phyloP scores from a whole-genome alignment of 1,140 invertebrate species.

The Papilio machaon region DNA sequence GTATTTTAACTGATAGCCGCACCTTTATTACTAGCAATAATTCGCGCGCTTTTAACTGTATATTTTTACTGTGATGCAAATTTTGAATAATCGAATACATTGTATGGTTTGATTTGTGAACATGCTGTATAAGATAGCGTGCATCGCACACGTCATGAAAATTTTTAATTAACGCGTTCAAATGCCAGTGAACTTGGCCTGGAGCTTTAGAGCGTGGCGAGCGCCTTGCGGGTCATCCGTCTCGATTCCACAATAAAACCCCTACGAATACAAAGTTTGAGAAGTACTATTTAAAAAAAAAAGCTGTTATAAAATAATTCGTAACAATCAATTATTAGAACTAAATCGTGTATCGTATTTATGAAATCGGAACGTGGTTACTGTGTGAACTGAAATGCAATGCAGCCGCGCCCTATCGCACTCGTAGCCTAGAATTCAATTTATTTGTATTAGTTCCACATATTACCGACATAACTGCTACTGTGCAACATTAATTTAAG shows the following conservation, averaged over 20 bases:
- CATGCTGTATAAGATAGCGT: slow-evolving; percentile 75
- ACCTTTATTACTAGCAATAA: slow-evolving; percentile 31
- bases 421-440: slow-evolving; percentile 36
- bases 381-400: slow-evolving; percentile 15
- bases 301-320: not conserved
- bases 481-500: not conserved
- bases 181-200: slow-evolving; percentile 81
- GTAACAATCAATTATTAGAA: not conserved
- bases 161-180: slow-evolving; percentile 80
- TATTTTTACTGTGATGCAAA: not conserved
- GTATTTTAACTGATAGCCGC: slow-evolving; percentile 13
- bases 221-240: slow-evolving; percentile 67
- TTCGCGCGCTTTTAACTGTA: slow-evolving; percentile 29
- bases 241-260: not conserved
- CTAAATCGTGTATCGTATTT: not conserved
- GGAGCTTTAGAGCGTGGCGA: slow-evolving; percentile 67
- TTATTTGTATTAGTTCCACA: slow-evolving; percentile 24
- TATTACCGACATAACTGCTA: slow-evolving; percentile 12
- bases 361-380: slow-evolving; percentile 26
- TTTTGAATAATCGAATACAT: slow-evolving; percentile 30
- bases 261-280: not conserved
- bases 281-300: not conserved
- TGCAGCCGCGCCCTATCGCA: slow-evolving; percentile 32
- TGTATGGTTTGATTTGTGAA: slow-evolving; percentile 48
- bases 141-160: slow-evolving; percentile 75